Percentiles rank a stretch among this genome's conserved stretches.
Evolutionary conservation across 35 echinoderm and acorn worm genomes (phyloP).

Genomic region (Acanthaster planci): DNA sequence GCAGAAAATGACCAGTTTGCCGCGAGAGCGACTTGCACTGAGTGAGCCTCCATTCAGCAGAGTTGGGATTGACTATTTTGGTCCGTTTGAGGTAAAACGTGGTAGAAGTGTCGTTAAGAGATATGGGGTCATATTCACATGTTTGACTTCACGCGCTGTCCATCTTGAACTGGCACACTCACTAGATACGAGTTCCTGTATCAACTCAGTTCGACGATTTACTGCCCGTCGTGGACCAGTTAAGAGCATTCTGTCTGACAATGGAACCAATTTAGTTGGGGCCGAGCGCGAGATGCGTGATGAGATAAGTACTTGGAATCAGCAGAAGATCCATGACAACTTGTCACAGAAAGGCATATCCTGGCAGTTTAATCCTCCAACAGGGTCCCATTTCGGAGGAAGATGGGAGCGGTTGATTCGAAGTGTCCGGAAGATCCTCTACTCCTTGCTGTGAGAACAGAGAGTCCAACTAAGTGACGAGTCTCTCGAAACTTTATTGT

Average conservation of each 20-base stretch:
- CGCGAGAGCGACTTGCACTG: slow-evolving; percentile 42
- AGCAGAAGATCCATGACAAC: slow-evolving; percentile 8
- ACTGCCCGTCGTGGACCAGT: slow-evolving; percentile 19
- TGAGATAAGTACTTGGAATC: not conserved
- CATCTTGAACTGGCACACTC: too few species aligned
- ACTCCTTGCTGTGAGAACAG: too few species aligned
- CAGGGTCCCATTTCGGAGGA: slow-evolving; percentile 41
- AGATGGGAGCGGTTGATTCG: too few species aligned
- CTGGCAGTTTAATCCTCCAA: slow-evolving; percentile 50
- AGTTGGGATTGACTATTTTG: slow-evolving; percentile 40
- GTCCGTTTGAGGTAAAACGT: too few species aligned
- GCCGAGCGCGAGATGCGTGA: slow-evolving; percentile 28
- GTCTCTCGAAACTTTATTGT: slow-evolving; percentile 33
- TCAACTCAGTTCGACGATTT: too few species aligned
- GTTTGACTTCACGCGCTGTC: slow-evolving; percentile 36
- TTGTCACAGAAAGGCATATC: slow-evolving; percentile 20
- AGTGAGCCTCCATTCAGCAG: slow-evolving; percentile 30
- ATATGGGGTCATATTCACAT: slow-evolving; percentile 64
- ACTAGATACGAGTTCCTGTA: too few species aligned
- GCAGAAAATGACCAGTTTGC: too few species aligned
- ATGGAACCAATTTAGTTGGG: slow-evolving; percentile 55
- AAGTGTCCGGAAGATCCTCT: too few species aligned
- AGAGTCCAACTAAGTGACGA: too few species aligned
- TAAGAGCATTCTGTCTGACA: slow-evolving; percentile 47
- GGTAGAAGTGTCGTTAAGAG: too few species aligned